Percentiles rank a stretch among this genome's conserved stretches.
phyloP scores from a whole-genome alignment of 2,113 vertebrate species.

The Nyctibius bracteatus region DNA sequence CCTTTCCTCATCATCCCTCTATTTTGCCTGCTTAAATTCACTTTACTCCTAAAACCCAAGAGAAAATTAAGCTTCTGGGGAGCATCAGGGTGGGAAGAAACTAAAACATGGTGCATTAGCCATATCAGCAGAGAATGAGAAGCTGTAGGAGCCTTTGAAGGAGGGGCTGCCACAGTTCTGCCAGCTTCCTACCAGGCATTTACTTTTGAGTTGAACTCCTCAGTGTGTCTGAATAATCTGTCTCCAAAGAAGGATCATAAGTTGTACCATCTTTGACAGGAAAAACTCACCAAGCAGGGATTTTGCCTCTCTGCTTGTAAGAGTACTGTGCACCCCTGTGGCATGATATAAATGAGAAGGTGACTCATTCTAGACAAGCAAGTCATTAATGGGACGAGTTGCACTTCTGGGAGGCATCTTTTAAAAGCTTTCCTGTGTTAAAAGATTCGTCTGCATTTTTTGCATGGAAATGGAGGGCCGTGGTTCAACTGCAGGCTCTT shows the following conservation, averaged over 20 bases:
- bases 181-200: background rate
- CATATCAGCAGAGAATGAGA: background rate
- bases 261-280: background rate
- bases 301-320: background rate
- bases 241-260: background rate
- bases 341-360: background rate
- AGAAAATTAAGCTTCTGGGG: background rate
- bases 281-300: background rate
- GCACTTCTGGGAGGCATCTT: background rate
- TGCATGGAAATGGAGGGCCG: background rate
- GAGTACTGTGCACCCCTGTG: background rate
- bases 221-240: background rate
- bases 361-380: background rate
- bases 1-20: background rate
- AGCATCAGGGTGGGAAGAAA: background rate
- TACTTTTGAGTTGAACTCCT: background rate
- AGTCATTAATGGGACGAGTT: background rate
- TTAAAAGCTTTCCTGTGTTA: background rate
- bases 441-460: background rate
- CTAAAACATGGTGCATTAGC: background rate
- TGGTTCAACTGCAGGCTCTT: background rate
- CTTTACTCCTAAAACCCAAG: background rate
- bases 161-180: background rate
- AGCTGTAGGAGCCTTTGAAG: background rate
- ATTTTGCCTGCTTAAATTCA: background rate